Evolutionary conservation across 2,797 vertebrate species (phyloP), one percentile per base, ranked within the genome.

Genomic region (Mastacembelus armatus): DNA sequence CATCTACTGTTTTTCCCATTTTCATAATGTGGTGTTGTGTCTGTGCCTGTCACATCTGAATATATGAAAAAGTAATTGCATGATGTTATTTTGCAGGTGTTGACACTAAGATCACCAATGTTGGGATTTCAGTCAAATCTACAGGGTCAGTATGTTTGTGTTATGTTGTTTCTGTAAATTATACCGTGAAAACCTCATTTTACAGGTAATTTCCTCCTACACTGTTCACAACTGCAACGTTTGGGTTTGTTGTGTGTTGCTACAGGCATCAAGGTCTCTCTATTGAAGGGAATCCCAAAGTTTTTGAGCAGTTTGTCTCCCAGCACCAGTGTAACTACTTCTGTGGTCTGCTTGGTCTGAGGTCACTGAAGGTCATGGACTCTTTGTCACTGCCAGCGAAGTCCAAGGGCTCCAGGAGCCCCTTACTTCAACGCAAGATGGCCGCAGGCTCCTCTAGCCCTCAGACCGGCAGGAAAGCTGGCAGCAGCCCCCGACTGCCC

Each of bases 201-300:
- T 71, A 67, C 74, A 71, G 69, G 36, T 43, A 84, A 83, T 89
- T 84, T 80, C 38, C 63, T 54, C 70, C 71, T 65, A 24, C 22
- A 42, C 1, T 4, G 11, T 61, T 66, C 35, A 38, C 0, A 8
- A 21, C 71, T 54, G 12, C 40, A 15, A 42, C 10, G 52, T 68
- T 51, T 51, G n/a, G 0, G 52, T 64, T 19, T 59, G 30, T 15
- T 60, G 30, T 76, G 33, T 73, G 42, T 72, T 76, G 35, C 73
- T 90, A 36, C 93, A 99, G 97, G 81, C 95, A 96, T 91, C 96
- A 96, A 70, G 95, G 96, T 50, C 92, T 99, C 61, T 92, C 95
- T 56, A 87, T 95, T 11, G 94, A 94, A 81, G 96, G 94, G 5
- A 93, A 89, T 67, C 95, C 95, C 0, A 91, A 91, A 35, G 84